Conservation (phyloP, 2,797 vertebrate genomes). For the Loriculus beryllinus region DNA sequence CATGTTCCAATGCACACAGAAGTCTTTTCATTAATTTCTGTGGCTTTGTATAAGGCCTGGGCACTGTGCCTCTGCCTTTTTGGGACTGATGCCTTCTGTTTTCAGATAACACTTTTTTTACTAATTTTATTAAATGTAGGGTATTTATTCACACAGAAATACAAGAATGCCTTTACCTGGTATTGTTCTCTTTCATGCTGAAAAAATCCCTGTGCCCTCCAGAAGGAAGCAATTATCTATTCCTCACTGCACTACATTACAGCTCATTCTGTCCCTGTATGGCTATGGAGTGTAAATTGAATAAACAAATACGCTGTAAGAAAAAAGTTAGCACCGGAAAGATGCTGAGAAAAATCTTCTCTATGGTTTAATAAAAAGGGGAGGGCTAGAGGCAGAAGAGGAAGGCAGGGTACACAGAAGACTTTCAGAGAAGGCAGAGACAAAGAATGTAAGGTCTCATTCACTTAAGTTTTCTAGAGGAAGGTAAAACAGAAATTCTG, state of each 20-base stretch:
- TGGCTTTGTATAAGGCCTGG: neutral
- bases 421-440: neutral
- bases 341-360: neutral
- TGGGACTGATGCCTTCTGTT: neutral
- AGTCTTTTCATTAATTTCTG: constrained; percentile 39
- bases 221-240: neutral
- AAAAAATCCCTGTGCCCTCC: neutral
- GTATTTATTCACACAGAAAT: neutral
- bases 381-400: rapidly evolving
- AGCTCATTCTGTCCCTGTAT: neutral
- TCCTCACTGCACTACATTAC: neutral
- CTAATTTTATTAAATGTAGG: neutral
- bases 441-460: neutral
- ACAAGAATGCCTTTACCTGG: neutral
- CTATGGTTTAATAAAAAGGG: neutral
- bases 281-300: neutral
- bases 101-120: neutral
- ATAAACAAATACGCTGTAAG: neutral
- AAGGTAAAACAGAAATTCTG: neutral
- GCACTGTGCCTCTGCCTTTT: neutral
- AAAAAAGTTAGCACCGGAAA: neutral
- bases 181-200: neutral
- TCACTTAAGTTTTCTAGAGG: neutral
- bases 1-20: neutral
- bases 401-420: neutral